Evolutionary conservation across 1,140 invertebrate species (phyloP).

Genomic region (Euwallacea fornicatus): DNA sequence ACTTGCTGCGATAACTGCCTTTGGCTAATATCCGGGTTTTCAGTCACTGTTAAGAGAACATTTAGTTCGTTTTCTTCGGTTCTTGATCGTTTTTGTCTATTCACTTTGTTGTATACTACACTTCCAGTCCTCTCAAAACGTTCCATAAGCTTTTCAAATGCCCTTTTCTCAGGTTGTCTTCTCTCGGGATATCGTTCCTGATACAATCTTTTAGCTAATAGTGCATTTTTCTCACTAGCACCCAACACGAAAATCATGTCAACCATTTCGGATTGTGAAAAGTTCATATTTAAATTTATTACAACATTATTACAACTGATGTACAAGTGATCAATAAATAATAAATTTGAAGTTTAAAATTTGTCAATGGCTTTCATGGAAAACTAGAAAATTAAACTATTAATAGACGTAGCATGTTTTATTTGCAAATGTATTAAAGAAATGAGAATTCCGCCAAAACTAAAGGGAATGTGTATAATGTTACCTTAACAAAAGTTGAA

Average conservation of each 20-base stretch:
- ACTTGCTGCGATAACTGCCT: not conserved
- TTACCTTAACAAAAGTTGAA: too few species aligned
- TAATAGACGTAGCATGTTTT: too few species aligned
- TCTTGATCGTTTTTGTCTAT: not conserved
- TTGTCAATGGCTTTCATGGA: too few species aligned
- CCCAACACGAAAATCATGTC: not conserved
- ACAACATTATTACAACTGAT: too few species aligned
- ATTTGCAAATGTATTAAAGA: too few species aligned
- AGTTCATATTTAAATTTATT: too few species aligned
- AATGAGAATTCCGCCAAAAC: too few species aligned
- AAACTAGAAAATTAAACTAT: too few species aligned
- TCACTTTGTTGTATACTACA: not conserved
- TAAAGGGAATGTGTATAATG: too few species aligned
- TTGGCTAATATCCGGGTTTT: not conserved
- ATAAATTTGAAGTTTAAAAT: too few species aligned
- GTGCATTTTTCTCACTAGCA: not conserved
- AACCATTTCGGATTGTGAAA: not conserved
- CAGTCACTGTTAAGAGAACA: not conserved
- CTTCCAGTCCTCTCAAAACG: constrained; percentile 2
- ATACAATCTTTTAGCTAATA: not conserved
- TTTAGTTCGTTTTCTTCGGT: not conserved
- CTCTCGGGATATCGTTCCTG: not conserved
- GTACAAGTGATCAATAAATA: too few species aligned
- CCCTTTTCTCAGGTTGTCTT: not conserved
- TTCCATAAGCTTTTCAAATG: not conserved